A percentile compares a stretch with the other conserved stretches of the same genome.
These are phyloP conservation scores for Drosophila neutralis DNA, from an alignment of 2,888 invertebrate genomes.

Conservation along the genomic window DNA sequence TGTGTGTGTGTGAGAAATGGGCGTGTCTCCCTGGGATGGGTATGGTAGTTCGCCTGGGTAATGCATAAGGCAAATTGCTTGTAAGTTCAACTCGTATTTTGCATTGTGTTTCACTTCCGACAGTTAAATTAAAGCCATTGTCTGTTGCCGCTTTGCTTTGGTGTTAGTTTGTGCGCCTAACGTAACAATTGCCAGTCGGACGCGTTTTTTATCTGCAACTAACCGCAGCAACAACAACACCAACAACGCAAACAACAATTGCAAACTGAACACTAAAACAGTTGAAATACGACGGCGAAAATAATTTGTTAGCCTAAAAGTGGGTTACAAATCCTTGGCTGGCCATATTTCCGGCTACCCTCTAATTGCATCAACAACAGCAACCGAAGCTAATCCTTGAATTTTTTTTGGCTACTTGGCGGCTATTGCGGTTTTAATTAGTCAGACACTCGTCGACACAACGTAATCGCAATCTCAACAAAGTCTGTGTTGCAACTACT, in stretches of 20 bases:
- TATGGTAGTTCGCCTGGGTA: slow-evolving; percentile 36
- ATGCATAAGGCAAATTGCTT: slow-evolving; percentile 78
- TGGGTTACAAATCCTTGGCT: slow-evolving; percentile 59
- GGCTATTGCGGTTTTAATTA: slow-evolving; percentile 59
- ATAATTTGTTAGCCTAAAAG: slow-evolving; percentile 76
- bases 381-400: slow-evolving; percentile 6
- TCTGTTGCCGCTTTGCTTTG: slow-evolving; percentile 48
- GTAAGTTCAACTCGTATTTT: slow-evolving; percentile 79
- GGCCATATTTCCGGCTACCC: slow-evolving; percentile 29
- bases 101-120: slow-evolving; percentile 81
- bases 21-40: slow-evolving; percentile 42
- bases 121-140: slow-evolving; percentile 82
- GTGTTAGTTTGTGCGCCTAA: slow-evolving; percentile 69
- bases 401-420: slow-evolving; percentile 4
- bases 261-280: slow-evolving; percentile 32
- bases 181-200: slow-evolving; percentile 72
- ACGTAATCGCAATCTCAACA: slow-evolving; percentile 28
- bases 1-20: slow-evolving; percentile 50
- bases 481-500: slow-evolving; percentile 8
- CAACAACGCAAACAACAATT: background rate
- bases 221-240: slow-evolving; percentile 45
- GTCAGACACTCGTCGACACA: slow-evolving; percentile 54
- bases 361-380: slow-evolving; percentile 47
- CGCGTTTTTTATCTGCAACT: slow-evolving; percentile 55
- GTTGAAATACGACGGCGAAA: slow-evolving; percentile 66